Base-by-base conservation (phyloP, 2,113 vertebrate genomes). In the Sinocyclocheilus anophthalmus region DNA sequence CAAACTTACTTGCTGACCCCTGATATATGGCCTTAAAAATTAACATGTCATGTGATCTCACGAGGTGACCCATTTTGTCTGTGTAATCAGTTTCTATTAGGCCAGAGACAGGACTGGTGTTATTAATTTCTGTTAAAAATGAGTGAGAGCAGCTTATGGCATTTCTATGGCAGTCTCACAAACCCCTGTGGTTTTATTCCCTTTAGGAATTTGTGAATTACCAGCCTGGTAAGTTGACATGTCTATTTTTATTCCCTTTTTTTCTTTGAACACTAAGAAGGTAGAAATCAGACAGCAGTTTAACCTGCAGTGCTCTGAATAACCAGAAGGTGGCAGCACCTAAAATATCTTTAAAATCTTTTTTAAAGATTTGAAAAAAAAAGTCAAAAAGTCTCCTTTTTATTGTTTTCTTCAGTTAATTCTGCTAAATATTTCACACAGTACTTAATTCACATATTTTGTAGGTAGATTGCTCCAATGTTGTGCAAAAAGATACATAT, bases 311-410 rank as follows among this genome's bases (percentile, higher is more conserved):
- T 57, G 50, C 76, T 33, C 76, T 33, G 3, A 57, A 57, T 33
- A 39, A 80, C 12, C 33, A 61, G 16, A 63, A 63, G 77, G 22
- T 63, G 77, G 57, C 77, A 63, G 55, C 57, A 80, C 57, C 57
- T 42, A 3, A 24, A 26, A 26, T 26, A 26, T 26, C 26, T 26
- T 26, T 26, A 26, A 26, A 26, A 26, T 26, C 26, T 26, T 42
- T 13, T 78, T 61, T 14, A 50, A 50, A 45, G 42, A 42, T 9
- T 42, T 42, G 42, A 33, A 4, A 4, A 45, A 45, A 45, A 45
- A 45, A 10, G 9, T 45, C 2, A 45, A 45, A 45, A 26, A 26
- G 26, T 45, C 42, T 45, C 7, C 50, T 53, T 53, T 53, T 2
- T 13, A 50, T 39, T 39, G 5, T 39, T 39, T 45, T 11, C 45